Percentiles rank a stretch among this genome's conserved stretches.
Conservation (phyloP, 2,888 invertebrate species). For the Neuroscelio doddi region DNA sequence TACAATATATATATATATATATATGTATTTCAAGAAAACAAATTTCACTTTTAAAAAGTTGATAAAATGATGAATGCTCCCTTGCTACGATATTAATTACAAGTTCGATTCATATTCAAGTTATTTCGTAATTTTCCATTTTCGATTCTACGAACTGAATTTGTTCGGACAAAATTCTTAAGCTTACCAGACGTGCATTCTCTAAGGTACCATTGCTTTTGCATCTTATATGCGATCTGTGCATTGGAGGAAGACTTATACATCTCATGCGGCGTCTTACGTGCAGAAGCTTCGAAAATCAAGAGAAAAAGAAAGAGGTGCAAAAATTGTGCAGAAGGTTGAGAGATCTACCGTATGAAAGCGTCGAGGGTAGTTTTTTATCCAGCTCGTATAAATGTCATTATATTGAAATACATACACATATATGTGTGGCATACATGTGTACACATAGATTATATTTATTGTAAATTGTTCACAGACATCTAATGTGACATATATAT, state of each 20-base stretch:
- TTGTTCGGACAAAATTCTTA: constrained; percentile 10
- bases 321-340: constrained; percentile 33
- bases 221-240: constrained; percentile 35
- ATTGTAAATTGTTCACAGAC: too few species aligned
- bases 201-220: constrained; percentile 31
- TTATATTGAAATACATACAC: constrained; percentile 26
- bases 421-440: constrained; percentile 14
- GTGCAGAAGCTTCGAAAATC: constrained; percentile 53
- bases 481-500: too few species aligned
- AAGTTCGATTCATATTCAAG: neutral
- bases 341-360: constrained; percentile 30
- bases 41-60: neutral
- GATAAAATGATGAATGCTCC: too few species aligned
- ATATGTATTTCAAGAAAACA: too few species aligned
- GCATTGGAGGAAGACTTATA: constrained; percentile 33
- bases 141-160: constrained; percentile 10
- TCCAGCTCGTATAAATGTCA: constrained; percentile 35
- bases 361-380: constrained; percentile 35
- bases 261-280: constrained; percentile 40
- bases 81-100: too few species aligned
- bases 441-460: constrained; percentile 1
- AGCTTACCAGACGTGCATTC: constrained; percentile 26
- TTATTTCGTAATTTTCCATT: constrained; percentile 22
- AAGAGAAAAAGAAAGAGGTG: constrained; percentile 47
- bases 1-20: too few species aligned